Base-by-base conservation (phyloP, 2,797 vertebrate species). In the Lindbergichthys nudifrons region DNA sequence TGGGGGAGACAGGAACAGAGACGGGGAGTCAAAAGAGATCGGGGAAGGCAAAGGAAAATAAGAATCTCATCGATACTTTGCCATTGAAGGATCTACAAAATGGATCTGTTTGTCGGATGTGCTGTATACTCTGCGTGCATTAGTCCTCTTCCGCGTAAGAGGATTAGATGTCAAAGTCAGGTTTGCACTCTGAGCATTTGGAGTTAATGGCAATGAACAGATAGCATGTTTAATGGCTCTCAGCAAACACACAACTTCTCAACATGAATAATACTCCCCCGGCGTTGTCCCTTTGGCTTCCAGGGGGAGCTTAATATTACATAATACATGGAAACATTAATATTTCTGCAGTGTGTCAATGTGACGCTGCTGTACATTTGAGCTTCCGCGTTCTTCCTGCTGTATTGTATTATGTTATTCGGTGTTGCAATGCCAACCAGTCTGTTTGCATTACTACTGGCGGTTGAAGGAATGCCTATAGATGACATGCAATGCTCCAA, bases 91-190 rank as follows among this genome's bases (percentile, higher is more conserved):
- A n/a, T n/a, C n/a, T 78, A 64, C 80, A 82, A 87, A 81, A 84
- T 75, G 45, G 45, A 88, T 85, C 54, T 61, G 80, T 82, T 85
- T 79, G 72, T 75, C 26, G 39, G 71, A 83, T 84, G 81, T 14
- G 36, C 73, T 59, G 46, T 65, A 72, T 54, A 62, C 81, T 77
- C 75, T 61, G 59, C 23, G 42, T 81, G 85, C 92, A 91, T 91
- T 92, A 90, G 87, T 83, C 79, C 77, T 83, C 80, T 86, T 70
- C 81, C 23, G 57, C 53, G 79, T 93, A 91, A 93, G 90, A 92
- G 89, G 90, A 92, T 93, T 92, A 92, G 82, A 90, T 83, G 87
- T 87, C 89, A 88, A 79, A 86, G 88, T 87, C 87, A 85, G 86
- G 86, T 88, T 91, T 75, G 85, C 81, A 87, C 83, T 81, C 45